Evolutionary conservation across 2,113 vertebrate species (phyloP), one percentile per base, ranked within the genome.

Genomic region (Lethenteron camtschaticum): DNA sequence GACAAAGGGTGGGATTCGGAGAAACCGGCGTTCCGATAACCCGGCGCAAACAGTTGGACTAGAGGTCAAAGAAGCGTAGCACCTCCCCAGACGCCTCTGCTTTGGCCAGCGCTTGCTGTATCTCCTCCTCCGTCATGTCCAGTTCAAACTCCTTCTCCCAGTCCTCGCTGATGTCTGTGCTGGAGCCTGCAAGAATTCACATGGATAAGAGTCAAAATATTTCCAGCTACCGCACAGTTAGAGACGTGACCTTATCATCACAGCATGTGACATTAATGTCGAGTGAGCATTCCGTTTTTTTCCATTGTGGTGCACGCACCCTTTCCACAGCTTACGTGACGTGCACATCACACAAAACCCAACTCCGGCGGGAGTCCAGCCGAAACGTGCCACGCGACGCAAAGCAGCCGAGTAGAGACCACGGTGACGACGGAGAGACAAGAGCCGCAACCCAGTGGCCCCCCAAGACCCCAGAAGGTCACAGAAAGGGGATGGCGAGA

Each of bases 101-200:
- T 80, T 86, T 88, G 1, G 90, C 88, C 10, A 96, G 83, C 0
- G 86, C 92, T 80, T 90, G 73, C 75, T 96, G 92, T 55, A 99
- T 91, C 75, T 99, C 94, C 68, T 99, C 94, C 63, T 99, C 94
- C 0, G 92, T 99, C 94, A 99, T 96, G 79, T 99, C 94, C 82
- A 96, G 76, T 74, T 96, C 91, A 72, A 96, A 96, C 75, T 99
- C 94, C 77, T 96, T 99, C 60, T 99, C 94, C 94, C 94, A 99
- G 80, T 96, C 94, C 76, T 99, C 94, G 1, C 94, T 99, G 75
- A 96, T 86, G 3, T 99, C 94, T 0, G 90, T 99, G 78, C 92
- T 96, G 20, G 94, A 99, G 70, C 90, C 94, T 99, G 74, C 9
- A 73, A 60, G 75, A 3, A 80, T 80, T 10, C 75, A 76, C 12